Conservation (phyloP, 1,140 invertebrate genomes). For the Tetramorium parvispinum region DNA sequence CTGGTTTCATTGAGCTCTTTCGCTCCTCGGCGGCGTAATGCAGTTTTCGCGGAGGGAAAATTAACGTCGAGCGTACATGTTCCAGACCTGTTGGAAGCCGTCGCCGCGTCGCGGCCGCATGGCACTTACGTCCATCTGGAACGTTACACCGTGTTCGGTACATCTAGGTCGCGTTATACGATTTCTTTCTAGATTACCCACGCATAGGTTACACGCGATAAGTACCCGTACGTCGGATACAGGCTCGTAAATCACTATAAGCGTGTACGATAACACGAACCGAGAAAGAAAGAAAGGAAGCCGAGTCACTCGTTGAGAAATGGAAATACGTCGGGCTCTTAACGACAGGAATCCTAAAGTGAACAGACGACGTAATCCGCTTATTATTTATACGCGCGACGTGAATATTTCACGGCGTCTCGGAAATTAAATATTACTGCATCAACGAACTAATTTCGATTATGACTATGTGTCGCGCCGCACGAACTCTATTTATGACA, state of each 20-base stretch:
- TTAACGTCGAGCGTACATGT: slow-evolving; percentile 67
- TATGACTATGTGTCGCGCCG: neutral
- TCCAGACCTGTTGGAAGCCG: slow-evolving; percentile 41
- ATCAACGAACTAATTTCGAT: neutral
- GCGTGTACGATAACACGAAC: slow-evolving; percentile 39
- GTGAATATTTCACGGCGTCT: neutral
- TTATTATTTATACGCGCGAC: neutral
- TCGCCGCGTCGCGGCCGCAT: neutral
- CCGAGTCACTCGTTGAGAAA: slow-evolving; percentile 36
- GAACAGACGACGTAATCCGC: slow-evolving; percentile 17
- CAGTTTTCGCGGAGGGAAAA: slow-evolving; percentile 62
- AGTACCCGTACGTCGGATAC: slow-evolving; percentile 48
- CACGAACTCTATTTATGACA: neutral
- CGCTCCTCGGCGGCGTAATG: slow-evolving; percentile 23
- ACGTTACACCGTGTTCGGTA: slow-evolving; percentile 9
- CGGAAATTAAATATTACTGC: neutral
- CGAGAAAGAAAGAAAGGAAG: slow-evolving; percentile 8
- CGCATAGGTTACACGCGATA: slow-evolving; percentile 55
- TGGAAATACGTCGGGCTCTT: slow-evolving; percentile 9
- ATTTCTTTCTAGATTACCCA: slow-evolving; percentile 60
- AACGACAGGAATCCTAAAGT: slow-evolving; percentile 1
- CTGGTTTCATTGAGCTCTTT: slow-evolving; percentile 31
- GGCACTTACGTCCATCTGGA: slow-evolving; percentile 54
- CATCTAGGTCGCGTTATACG: slow-evolving; percentile 44
- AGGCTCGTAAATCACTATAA: slow-evolving; percentile 64